Conservation (phyloP, 2,888 invertebrate species). For the Lepidocyrtinus sp. region DNA sequence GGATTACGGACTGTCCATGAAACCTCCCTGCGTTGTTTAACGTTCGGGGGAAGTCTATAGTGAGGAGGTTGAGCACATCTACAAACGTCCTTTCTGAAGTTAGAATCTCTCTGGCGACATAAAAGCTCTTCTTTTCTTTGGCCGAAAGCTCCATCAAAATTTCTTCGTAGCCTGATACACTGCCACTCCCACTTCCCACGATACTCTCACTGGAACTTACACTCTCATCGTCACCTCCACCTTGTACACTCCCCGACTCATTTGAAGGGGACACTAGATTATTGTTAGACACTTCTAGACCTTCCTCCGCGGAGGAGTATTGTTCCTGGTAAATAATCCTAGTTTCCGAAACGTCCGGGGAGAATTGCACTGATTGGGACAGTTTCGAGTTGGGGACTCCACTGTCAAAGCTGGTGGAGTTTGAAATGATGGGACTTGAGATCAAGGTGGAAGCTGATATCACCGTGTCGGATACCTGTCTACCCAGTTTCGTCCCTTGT, state of each 20-base stretch:
- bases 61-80: constrained; percentile 75
- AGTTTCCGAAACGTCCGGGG: constrained; percentile 44
- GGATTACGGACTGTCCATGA: constrained; percentile 72
- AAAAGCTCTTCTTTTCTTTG: constrained; percentile 73
- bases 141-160: constrained; percentile 62
- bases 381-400: constrained; percentile 19
- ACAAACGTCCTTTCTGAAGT: constrained; percentile 76
- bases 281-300: neutral
- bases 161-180: constrained; percentile 61
- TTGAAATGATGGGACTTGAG: constrained; percentile 43
- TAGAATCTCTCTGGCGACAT: constrained; percentile 75
- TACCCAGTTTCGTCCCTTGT: constrained; percentile 35
- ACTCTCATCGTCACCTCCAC: constrained; percentile 62
- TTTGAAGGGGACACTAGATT: no score
- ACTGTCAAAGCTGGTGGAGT: constrained; percentile 16
- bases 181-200: constrained; percentile 41
- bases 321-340: neutral
- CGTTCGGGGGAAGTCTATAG: constrained; percentile 74
- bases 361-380: constrained; percentile 55
- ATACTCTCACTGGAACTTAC: constrained; percentile 56
- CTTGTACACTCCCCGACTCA: neutral
- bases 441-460: constrained; percentile 31
- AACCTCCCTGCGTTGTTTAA: constrained; percentile 71
- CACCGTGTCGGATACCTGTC: constrained; percentile 56
- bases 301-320: constrained; percentile 22